Conservation (phyloP, 1,140 invertebrate species). For the Drosophila simulans region DNA sequence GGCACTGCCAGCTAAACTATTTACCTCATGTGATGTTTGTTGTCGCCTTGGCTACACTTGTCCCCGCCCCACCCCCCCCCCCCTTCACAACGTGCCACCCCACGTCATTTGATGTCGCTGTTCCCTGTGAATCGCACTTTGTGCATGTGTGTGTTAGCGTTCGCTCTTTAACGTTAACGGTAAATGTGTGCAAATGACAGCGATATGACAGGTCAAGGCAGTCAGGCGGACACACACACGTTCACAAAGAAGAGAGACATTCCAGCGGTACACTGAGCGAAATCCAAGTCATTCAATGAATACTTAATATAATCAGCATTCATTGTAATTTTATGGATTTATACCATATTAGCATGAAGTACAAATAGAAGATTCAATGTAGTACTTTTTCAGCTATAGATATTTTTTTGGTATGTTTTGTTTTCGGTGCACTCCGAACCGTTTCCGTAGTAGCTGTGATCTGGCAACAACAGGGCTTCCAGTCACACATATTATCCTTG, state of each 20-base stretch:
- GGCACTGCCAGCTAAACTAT: conserved; percentile 69
- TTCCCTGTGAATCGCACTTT: conserved; percentile 7
- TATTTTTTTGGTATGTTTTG: too few relatives aligned
- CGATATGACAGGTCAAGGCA: conserved; percentile 73
- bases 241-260: background rate
- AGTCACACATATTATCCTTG: conserved; percentile 44
- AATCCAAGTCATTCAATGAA: background rate
- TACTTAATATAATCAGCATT: too few relatives aligned
- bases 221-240: conserved; percentile 24
- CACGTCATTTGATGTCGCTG: conserved; percentile 6
- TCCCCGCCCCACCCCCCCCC: background rate
- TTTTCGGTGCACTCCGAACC: conserved; percentile 3
- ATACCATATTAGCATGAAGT: too few relatives aligned
- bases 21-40: conserved; percentile 49
- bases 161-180: conserved; percentile 72
- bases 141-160: conserved; percentile 1
- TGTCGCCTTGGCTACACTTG: conserved; percentile 60
- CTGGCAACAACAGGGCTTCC: conserved; percentile 32
- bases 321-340: too few relatives aligned
- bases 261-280: conserved; percentile 9
- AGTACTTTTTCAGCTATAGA: too few relatives aligned
- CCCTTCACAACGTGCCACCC: too few relatives aligned
- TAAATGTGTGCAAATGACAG: conserved; percentile 78
- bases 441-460: conserved; percentile 19
- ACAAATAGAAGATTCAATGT: too few relatives aligned